These are phyloP conservation scores for Erebia ligea DNA, from an alignment of 2,888 invertebrate species.

Conservation along the genomic window DNA sequence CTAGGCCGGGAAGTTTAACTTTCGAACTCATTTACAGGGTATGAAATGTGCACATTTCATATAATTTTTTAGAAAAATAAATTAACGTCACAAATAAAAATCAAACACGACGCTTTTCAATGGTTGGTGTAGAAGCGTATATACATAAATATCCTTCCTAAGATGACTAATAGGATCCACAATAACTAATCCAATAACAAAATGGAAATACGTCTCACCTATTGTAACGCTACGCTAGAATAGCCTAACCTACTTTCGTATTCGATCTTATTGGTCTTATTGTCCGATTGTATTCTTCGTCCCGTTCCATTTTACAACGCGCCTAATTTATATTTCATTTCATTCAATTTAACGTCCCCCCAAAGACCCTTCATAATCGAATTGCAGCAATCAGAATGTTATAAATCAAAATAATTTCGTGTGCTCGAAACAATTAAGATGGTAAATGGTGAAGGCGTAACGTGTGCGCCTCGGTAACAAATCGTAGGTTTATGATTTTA, in stretches of 20 bases:
- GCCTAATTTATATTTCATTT: conserved; percentile 76
- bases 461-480: conserved; percentile 47
- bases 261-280: conserved; percentile 44
- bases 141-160: neutral
- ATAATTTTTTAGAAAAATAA: too few species aligned
- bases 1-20: too few species aligned
- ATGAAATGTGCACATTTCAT: too few species aligned
- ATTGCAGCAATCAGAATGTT: conserved; percentile 78
- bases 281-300: conserved; percentile 49
- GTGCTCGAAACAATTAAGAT: conserved; percentile 74
- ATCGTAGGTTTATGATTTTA: conserved; percentile 45
- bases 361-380: conserved; percentile 74
- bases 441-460: conserved; percentile 63
- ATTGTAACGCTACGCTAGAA: conserved; percentile 36
- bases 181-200: conserved; percentile 15
- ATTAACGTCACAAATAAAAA: too few species aligned
- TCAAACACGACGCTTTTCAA: too few species aligned
- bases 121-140: too few species aligned
- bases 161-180: neutral
- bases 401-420: conserved; percentile 82
- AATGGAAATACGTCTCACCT: conserved; percentile 27
- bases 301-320: conserved; percentile 54
- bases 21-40: too few species aligned
- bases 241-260: conserved; percentile 35
- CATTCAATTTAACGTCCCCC: conserved; percentile 73